These are phyloP conservation scores for Marmota monax DNA, from an alignment of 2,113 vertebrate species.

Conservation along the genomic window DNA sequence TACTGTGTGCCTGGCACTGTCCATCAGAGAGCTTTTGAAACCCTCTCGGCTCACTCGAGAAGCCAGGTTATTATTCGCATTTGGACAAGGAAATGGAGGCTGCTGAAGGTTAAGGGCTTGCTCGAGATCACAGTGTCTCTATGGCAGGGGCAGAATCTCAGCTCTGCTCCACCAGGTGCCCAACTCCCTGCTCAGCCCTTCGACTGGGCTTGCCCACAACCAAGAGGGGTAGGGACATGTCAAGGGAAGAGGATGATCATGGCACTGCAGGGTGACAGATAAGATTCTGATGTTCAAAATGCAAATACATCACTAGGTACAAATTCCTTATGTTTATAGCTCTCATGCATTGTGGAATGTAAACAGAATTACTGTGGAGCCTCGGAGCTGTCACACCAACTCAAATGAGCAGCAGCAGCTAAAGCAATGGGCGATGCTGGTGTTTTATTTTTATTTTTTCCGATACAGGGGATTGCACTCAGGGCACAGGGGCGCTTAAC, in stretches of 20 bases:
- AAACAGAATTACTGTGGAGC: conserved; percentile 16
- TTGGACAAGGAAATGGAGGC: not conserved
- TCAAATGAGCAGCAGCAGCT: not conserved
- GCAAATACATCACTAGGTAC: not conserved
- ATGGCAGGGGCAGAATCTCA: not conserved
- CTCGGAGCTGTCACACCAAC: not conserved
- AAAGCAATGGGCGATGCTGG: too few species aligned
- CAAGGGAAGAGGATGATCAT: not conserved
- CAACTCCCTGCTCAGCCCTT: accelerated
- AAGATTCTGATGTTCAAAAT: conserved; percentile 10
- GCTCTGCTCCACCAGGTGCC: not conserved
- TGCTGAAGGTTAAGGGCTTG: not conserved
- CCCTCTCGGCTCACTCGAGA: not conserved
- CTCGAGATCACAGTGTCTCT: accelerated
- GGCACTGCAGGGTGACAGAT: not conserved
- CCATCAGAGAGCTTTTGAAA: not conserved
- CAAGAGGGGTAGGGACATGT: not conserved
- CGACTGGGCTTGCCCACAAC: not conserved
- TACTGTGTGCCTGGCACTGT: not conserved
- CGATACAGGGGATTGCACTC: not conserved
- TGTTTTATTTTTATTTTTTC: not conserved
- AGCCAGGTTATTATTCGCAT: not conserved
- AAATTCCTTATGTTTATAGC: not conserved
- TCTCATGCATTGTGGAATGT: not conserved
- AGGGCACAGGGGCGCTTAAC: not conserved